A percentile compares a stretch with the other conserved stretches of the same genome.
Conservation (phyloP, 1,140 invertebrate species). For the Linepithema humile region DNA sequence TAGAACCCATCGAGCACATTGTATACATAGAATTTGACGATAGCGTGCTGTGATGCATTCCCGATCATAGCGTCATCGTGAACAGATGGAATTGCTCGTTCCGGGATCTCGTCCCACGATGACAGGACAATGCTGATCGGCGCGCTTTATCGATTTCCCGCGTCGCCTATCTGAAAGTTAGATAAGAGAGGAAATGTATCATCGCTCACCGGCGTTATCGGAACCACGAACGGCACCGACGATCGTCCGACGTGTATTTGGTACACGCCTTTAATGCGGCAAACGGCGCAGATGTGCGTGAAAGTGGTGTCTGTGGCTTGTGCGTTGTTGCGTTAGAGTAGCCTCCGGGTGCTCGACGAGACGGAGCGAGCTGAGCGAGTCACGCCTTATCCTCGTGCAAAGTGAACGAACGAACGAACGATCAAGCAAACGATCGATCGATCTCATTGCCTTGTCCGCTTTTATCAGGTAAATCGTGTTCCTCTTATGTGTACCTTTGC, state of each 20-base stretch:
- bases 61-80: neutral
- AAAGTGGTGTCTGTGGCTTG: neutral
- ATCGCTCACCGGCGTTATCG: constrained; percentile 17
- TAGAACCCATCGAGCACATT: neutral
- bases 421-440: too few species aligned
- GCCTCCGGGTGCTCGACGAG: neutral
- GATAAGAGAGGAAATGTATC: constrained; percentile 49
- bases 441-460: neutral
- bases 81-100: neutral
- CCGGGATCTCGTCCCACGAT: neutral
- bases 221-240: neutral
- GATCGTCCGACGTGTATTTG: neutral
- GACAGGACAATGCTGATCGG: neutral
- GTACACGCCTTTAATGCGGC: neutral
- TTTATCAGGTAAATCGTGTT: constrained; percentile 31
- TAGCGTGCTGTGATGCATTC: neutral
- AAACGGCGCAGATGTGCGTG: neutral
- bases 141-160: neutral
- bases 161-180: constrained; percentile 7
- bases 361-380: neutral
- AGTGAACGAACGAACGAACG: neutral
- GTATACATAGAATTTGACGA: neutral
- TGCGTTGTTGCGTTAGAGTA: neutral
- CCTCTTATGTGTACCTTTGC: too few species aligned
- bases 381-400: constrained; percentile 1